phyloP scores from a whole-genome alignment of 2,113 vertebrate genomes.

The Melanerpes aurifrons region DNA sequence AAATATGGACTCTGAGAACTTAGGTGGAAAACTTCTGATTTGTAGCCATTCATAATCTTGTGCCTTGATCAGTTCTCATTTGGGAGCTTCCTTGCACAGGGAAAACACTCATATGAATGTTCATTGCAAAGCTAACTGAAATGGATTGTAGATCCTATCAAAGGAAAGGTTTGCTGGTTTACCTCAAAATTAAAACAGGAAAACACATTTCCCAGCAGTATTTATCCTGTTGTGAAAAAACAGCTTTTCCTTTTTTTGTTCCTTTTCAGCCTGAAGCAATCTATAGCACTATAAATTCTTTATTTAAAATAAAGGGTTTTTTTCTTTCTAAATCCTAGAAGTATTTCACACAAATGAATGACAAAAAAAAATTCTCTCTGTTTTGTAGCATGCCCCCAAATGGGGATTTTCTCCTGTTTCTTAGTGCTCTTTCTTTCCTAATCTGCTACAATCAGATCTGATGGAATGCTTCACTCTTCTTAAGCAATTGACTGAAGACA shows the following conservation, averaged over 20 bases:
- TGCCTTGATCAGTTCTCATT: not conserved
- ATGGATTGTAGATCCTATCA: not conserved
- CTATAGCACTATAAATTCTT: not conserved
- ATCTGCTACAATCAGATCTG: not conserved
- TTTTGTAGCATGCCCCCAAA: not conserved
- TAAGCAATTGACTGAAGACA: conserved; percentile 25
- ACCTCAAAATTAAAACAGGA: not conserved
- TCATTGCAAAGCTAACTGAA: not conserved
- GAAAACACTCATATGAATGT: not conserved
- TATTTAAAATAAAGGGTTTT: not conserved
- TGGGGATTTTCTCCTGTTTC: not conserved
- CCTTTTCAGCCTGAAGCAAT: not conserved
- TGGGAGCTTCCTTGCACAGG: not conserved
- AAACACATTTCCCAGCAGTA: not conserved
- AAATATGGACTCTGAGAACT: not conserved
- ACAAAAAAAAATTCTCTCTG: not conserved
- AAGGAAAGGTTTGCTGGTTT: not conserved
- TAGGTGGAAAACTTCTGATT: not conserved
- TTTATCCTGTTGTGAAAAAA: not conserved
- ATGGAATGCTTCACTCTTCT: not conserved
- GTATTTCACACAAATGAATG: not conserved
- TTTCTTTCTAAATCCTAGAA: not conserved
- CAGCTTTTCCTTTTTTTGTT: not conserved
- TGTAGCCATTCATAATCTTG: not conserved
- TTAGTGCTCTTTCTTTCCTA: not conserved